Evolutionary conservation across 1,140 invertebrate species (phyloP).

Genomic region (Drosophila kurseongensis): DNA sequence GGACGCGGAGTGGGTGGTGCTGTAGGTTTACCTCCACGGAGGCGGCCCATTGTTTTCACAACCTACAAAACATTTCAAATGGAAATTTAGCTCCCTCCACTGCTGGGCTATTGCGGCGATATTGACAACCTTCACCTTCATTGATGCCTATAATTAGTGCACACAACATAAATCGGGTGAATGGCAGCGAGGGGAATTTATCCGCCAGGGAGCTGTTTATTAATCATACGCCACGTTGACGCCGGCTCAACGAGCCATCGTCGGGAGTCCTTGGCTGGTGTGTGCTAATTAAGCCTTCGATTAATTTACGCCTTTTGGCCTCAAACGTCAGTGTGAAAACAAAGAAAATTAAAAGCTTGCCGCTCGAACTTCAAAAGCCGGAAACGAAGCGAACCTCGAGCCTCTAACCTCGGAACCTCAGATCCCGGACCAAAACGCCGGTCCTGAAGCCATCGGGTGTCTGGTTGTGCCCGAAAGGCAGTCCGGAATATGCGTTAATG

Average conservation of each 20-base stretch:
- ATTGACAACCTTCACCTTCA: constrained; percentile 83
- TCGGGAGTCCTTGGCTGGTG: constrained; percentile 41
- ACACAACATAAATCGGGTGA: constrained; percentile 42
- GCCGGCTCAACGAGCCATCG: constrained; percentile 38
- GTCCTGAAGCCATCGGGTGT: constrained; percentile 8
- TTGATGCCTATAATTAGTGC: constrained; percentile 72
- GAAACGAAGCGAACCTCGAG: constrained; percentile 50
- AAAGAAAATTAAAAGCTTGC: constrained; percentile 81
- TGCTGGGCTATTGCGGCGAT: constrained; percentile 37
- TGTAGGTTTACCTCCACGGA: constrained; percentile 2
- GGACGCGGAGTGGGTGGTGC: constrained; percentile 1
- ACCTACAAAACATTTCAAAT: constrained; percentile 72
- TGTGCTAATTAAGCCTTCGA: constrained; percentile 82
- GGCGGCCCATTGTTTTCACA: constrained; percentile 55
- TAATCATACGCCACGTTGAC: constrained; percentile 79
- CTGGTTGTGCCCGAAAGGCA: constrained; percentile 60
- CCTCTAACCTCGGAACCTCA: constrained; percentile 6
- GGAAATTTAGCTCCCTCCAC: constrained; percentile 48
- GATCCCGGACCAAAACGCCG: background rate
- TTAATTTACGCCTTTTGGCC: constrained; percentile 82
- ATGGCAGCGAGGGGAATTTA: constrained; percentile 12
- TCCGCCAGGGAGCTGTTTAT: constrained; percentile 72
- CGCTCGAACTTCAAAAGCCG: constrained; percentile 80
- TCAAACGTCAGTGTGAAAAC: constrained; percentile 77
- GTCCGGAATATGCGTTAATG: constrained; percentile 75